A percentile compares a stretch with the other conserved stretches of the same genome.
phyloP scores from a whole-genome alignment of 2,888 invertebrate species.

The Eubasilissa splendida region DNA sequence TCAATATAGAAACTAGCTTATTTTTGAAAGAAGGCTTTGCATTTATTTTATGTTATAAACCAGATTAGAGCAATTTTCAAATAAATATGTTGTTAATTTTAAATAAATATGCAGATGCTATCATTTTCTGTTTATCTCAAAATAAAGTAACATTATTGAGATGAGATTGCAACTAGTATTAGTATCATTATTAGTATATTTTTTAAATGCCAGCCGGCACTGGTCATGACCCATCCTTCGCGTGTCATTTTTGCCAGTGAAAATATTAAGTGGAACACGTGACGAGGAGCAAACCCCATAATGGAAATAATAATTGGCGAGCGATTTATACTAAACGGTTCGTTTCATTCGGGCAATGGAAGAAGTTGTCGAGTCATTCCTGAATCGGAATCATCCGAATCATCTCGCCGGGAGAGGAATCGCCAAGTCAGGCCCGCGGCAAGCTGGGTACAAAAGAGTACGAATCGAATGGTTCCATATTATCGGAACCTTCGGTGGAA shows the following conservation, averaged over 20 bases:
- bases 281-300: neutral
- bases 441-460: neutral
- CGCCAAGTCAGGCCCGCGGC: neutral
- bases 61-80: too few relatives aligned
- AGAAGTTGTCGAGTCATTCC: constrained; percentile 4
- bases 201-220: too few relatives aligned
- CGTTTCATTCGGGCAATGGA: constrained; percentile 3
- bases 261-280: neutral
- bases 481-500: neutral
- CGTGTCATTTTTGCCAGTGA: constrained; percentile 16
- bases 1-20: too few relatives aligned
- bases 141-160: too few relatives aligned
- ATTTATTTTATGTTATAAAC: too few relatives aligned
- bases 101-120: too few relatives aligned
- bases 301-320: neutral
- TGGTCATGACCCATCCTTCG: neutral
- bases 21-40: too few relatives aligned
- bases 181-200: too few relatives aligned
- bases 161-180: too few relatives aligned
- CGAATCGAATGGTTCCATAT: neutral
- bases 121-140: too few relatives aligned
- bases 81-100: too few relatives aligned
- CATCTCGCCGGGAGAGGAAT: neutral
- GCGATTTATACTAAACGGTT: constrained; percentile 1
- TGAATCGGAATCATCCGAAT: constrained; percentile 5